A percentile compares a stretch with the other conserved stretches of the same genome.
phyloP scores from a whole-genome alignment of 2,888 invertebrate species.

The Pristionchus maxplancki region DNA sequence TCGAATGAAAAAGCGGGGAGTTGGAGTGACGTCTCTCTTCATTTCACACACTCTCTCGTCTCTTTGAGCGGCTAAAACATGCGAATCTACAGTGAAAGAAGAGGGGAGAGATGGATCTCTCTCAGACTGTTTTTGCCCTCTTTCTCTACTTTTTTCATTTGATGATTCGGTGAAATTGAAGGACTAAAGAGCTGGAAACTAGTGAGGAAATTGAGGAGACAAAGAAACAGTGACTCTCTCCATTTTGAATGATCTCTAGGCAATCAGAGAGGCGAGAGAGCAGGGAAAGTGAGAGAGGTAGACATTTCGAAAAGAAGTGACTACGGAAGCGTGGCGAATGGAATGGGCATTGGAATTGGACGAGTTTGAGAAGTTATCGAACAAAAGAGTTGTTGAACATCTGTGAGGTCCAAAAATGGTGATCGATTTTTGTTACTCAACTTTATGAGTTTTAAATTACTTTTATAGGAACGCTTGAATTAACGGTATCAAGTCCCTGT shows the following conservation, averaged over 20 bases:
- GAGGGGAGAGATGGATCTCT: background rate
- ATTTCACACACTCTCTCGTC: background rate
- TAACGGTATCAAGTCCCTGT: too few species aligned
- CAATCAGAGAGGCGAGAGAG: background rate
- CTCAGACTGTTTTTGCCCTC: background rate
- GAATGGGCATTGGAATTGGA: background rate
- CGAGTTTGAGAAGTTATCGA: background rate
- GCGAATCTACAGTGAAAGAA: background rate
- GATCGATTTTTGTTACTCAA: too few species aligned
- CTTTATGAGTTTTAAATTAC: too few species aligned
- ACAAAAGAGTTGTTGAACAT: too few species aligned
- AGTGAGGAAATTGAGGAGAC: slow-evolving; percentile 11
- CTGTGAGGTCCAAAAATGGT: too few species aligned
- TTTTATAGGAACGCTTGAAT: too few species aligned
- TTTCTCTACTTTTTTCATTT: background rate
- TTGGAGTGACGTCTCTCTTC: too few species aligned
- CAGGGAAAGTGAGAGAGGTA: background rate
- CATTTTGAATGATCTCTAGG: background rate
- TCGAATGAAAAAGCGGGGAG: background rate
- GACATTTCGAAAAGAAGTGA: background rate
- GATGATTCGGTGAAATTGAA: background rate
- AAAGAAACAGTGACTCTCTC: background rate
- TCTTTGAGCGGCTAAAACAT: background rate
- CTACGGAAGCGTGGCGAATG: slow-evolving; percentile 38
- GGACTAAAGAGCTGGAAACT: background rate